Evolutionary conservation across 2,797 vertebrate species (phyloP).

Genomic region (Novumbra hubbsi): DNA sequence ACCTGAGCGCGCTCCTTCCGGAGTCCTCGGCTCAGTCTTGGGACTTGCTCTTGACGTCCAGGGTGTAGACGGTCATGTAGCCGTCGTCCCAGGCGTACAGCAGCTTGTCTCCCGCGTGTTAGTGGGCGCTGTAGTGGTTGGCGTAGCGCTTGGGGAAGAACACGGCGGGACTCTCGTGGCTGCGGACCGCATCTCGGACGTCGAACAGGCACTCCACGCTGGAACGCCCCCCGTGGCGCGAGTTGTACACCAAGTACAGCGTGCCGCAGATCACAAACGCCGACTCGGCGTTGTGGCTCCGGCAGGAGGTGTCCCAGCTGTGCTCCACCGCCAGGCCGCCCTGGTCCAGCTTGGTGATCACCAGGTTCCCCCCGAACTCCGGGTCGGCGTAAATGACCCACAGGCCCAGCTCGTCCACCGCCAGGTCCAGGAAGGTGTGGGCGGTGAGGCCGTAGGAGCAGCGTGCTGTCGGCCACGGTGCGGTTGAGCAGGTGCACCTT

Average conservation of each 20-base stretch:
- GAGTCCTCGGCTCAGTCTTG: neutral
- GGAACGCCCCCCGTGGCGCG: conserved; percentile 80
- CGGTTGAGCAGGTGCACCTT: conserved; percentile 83
- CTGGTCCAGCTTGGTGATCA: conserved; percentile 86
- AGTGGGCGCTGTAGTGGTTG: conserved; percentile 85
- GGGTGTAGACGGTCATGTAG: conserved; percentile 89
- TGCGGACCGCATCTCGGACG: conserved; percentile 72
- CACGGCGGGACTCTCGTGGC: conserved; percentile 66
- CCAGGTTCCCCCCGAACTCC: conserved; percentile 78
- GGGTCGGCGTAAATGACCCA: conserved; percentile 89
- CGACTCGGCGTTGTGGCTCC: conserved; percentile 83
- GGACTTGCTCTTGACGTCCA: conserved; percentile 73
- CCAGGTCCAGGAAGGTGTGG: conserved; percentile 85
- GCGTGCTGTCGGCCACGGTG: conserved; percentile 74
- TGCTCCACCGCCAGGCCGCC: conserved; percentile 76
- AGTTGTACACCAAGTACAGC: conserved; percentile 89
- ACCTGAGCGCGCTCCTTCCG: no score
- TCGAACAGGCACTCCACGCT: conserved; percentile 86
- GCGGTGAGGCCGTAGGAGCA: conserved; percentile 85
- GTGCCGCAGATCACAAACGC: conserved; percentile 89
- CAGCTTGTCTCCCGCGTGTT: conserved; percentile 85
- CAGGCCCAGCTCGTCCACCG: conserved; percentile 90
- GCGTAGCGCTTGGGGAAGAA: conserved; percentile 86
- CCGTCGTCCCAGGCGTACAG: conserved; percentile 94
- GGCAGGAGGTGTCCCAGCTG: conserved; percentile 87